A percentile compares a stretch with the other conserved stretches of the same genome.
Evolutionary conservation across 2,113 vertebrate species (phyloP).

Genomic region (Buteo buteo): DNA sequence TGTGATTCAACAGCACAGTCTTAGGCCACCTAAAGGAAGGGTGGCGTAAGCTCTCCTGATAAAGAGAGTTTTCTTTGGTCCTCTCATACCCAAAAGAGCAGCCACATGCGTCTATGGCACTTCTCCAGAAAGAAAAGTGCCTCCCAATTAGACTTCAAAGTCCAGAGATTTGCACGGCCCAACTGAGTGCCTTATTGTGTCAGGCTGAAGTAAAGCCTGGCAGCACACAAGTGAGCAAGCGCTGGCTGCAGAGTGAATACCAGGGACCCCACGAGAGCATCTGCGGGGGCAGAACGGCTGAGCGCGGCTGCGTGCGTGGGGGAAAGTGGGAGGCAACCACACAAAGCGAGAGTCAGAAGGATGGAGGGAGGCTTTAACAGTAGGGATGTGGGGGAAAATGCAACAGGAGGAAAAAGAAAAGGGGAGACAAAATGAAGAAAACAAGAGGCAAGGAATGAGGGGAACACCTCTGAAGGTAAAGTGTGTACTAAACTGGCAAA

Average conservation of each 20-base stretch:
- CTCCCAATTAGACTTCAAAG: not conserved
- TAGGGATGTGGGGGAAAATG: not conserved
- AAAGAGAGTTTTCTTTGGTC: not conserved
- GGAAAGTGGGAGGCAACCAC: not conserved
- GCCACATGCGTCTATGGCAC: not conserved
- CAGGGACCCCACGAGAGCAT: not conserved
- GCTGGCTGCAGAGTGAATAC: not conserved
- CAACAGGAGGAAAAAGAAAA: not conserved
- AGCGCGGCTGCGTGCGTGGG: accelerated
- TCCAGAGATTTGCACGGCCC: not conserved
- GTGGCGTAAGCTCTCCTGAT: not conserved
- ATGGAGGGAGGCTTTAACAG: not conserved
- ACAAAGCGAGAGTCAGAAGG: not conserved
- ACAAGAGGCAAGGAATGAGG: not conserved
- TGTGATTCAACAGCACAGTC: not conserved
- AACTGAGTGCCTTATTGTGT: not conserved
- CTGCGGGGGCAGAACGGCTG: accelerated
- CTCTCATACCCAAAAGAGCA: not conserved
- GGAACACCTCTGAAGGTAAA: not conserved
- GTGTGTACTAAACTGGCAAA: not conserved
- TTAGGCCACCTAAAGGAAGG: not conserved
- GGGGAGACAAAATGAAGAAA: not conserved
- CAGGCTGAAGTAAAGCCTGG: not conserved
- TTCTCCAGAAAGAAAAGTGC: not conserved
- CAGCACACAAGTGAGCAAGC: not conserved